Base-by-base conservation (phyloP, 2,888 invertebrate species). In the Marasmarcha lunaedactyla region DNA sequence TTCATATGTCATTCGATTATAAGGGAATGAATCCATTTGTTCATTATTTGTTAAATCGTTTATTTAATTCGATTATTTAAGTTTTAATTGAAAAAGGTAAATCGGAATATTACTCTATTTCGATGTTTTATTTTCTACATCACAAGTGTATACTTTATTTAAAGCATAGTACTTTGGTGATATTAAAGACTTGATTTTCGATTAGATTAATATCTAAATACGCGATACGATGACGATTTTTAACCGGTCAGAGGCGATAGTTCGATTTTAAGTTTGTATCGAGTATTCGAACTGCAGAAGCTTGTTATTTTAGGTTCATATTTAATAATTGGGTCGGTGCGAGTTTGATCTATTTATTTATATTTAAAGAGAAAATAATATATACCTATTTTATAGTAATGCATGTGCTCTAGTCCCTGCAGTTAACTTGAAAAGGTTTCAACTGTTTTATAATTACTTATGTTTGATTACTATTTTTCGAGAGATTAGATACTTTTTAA, bases 401-500 rank as follows among this genome's bases (percentile, higher is more conserved):
- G 69, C 71, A 71, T 76, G 54, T 63, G 71, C 67, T 79, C 79
- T 81, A 81, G 79, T 81, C 79, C 78, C 73, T 30, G 7, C 69
- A 63, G 55, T 66, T 77, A 73, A 71, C 54, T 52, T 63, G 52
- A 70, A 66, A 57, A 11, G n/a, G 30, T 30, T 4, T 11, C n/a
- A 30, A 20, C 3, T 5, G 4, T 20, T 3, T 20, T 20, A 5
- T 20, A 5, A 20, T 20, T 20, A 20, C 20, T 20, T 20, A 20
- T 7, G 20, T 20, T 20, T 20, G 20, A 20, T 20, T 20, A 20
- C 20, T 20, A 20, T 20, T 20, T 20, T 20, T 20, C 7, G 3
- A 7, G 7, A 7, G 20, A 3, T 5, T 5, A 61, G 62, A 61
- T 54, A 47, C 42, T 38, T 56, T 68, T 63, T 72, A 70, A 64